These are phyloP conservation scores for Fratercula arctica DNA, from an alignment of 2,797 vertebrate genomes.

Conservation along the genomic window DNA sequence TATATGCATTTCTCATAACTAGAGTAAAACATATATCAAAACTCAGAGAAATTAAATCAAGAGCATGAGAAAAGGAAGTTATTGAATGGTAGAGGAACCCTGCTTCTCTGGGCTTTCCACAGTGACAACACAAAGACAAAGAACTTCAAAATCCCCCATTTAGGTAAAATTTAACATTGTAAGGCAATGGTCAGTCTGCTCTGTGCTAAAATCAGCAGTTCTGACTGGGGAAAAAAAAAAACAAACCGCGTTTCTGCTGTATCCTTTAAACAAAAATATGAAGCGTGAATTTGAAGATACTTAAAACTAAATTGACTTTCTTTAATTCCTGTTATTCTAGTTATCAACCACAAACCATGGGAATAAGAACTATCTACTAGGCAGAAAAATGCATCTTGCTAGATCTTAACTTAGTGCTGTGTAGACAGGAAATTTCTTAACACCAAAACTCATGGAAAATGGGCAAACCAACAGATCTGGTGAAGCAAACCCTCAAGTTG, in stretches of 20 bases:
- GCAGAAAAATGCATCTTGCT: neutral
- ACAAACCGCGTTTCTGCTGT: neutral
- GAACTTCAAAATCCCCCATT: neutral
- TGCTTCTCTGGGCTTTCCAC: conserved; percentile 8
- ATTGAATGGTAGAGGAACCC: neutral
- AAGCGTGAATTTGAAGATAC: neutral
- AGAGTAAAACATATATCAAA: conserved; percentile 25
- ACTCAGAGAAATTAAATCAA: conserved; percentile 37
- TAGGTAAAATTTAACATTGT: neutral
- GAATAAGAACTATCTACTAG: neutral
- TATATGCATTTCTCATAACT: neutral
- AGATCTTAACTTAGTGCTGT: neutral
- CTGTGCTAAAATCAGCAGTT: neutral
- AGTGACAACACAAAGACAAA: neutral
- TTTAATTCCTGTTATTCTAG: neutral
- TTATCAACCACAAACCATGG: neutral
- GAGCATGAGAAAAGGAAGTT: neutral
- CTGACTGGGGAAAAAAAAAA: neutral
- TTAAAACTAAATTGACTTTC: neutral
- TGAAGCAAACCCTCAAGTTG: neutral
- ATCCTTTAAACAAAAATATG: neutral
- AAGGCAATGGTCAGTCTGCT: neutral
- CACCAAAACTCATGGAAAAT: neutral
- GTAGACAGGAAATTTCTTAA: neutral
- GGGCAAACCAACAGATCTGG: neutral